These are phyloP conservation scores for Tetrapedia diversipes DNA, from an alignment of 2,888 invertebrate species.

Conservation along the genomic window DNA sequence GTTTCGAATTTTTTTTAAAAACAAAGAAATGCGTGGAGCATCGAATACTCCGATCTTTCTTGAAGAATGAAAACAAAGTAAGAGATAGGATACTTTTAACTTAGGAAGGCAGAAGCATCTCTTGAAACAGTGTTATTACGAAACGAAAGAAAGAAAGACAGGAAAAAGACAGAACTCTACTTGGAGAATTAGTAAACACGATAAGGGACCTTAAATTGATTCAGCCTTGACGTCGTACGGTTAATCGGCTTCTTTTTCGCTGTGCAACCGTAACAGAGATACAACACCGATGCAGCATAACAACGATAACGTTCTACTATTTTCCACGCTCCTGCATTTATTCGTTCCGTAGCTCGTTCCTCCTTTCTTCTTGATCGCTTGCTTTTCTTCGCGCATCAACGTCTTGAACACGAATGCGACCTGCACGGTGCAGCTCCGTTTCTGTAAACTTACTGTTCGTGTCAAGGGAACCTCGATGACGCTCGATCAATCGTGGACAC, in stretches of 20 bases:
- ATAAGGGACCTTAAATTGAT: too few species aligned
- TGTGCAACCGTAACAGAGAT: not conserved
- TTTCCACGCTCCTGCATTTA: not conserved
- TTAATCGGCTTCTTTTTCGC: not conserved
- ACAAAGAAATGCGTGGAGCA: too few species aligned
- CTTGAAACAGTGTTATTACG: not conserved
- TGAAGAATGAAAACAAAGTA: too few species aligned
- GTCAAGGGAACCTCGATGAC: too few species aligned
- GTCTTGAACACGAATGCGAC: conserved; percentile 22
- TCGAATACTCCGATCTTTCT: too few species aligned
- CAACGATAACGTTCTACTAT: not conserved
- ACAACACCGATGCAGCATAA: not conserved
- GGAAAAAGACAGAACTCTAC: not conserved
- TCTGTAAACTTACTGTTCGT: too few species aligned
- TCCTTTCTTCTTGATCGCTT: not conserved
- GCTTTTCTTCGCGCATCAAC: not conserved
- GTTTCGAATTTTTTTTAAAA: too few species aligned
- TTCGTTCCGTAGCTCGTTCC: not conserved
- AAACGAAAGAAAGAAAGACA: too few species aligned
- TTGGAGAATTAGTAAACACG: not conserved
- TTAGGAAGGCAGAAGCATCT: not conserved
- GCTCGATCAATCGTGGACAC: too few species aligned
- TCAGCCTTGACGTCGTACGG: too few species aligned
- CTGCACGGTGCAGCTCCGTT: too few species aligned
- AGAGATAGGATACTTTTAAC: too few species aligned